phyloP scores from a whole-genome alignment of 1,140 invertebrate genomes.

The Oscheius sp. region DNA sequence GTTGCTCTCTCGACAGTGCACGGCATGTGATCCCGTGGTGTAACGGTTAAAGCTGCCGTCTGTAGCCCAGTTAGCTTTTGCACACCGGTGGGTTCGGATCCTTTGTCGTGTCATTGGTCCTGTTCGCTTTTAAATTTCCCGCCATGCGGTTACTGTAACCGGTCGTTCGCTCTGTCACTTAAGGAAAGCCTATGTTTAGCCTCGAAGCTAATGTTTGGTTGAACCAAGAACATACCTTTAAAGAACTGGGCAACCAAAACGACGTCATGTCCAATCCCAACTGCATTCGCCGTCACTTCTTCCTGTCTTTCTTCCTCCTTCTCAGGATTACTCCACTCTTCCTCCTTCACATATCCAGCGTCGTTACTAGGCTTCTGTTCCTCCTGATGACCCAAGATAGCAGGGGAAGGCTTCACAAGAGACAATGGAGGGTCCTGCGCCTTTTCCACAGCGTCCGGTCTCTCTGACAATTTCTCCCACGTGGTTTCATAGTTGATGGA shows the following conservation, averaged over 20 bases:
- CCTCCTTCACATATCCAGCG: slow-evolving; percentile 9
- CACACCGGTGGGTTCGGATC: too few relatives aligned
- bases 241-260: slow-evolving; percentile 24
- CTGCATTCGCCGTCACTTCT: not conserved
- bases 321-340: slow-evolving; percentile 15
- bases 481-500: slow-evolving; percentile 1
- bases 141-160: too few relatives aligned
- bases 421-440: not conserved
- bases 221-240: not conserved
- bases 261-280: slow-evolving; percentile 26
- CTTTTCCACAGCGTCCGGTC: not conserved
- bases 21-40: too few relatives aligned
- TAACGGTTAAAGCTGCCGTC: too few relatives aligned
- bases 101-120: too few relatives aligned
- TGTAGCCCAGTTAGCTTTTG: too few relatives aligned
- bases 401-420: not conserved
- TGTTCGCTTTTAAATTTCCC: too few relatives aligned
- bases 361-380: slow-evolving; percentile 2
- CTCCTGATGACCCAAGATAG: not conserved
- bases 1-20: too few relatives aligned
- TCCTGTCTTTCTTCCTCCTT: not conserved
- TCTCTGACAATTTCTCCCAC: slow-evolving; percentile 15
- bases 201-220: not conserved
- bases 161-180: too few relatives aligned
- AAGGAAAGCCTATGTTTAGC: too few relatives aligned